Conservation (phyloP, 1,140 invertebrate genomes). For the Anagrus nilaparvatae region DNA sequence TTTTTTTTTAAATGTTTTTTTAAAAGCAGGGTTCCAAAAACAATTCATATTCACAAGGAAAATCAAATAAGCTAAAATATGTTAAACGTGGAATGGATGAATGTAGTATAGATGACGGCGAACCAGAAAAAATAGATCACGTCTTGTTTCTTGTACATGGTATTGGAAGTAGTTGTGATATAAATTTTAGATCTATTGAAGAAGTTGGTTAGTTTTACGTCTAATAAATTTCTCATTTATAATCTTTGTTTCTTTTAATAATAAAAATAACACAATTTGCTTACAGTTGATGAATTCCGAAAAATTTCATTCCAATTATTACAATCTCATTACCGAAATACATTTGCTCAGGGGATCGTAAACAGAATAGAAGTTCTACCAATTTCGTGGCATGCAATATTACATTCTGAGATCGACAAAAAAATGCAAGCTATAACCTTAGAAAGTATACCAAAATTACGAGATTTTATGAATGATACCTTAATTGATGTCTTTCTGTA, state of each 20-base stretch:
- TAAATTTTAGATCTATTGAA: constrained; percentile 78
- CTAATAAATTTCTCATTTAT: constrained; percentile 7
- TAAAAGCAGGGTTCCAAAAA: constrained; percentile 39
- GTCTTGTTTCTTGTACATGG: constrained; percentile 92
- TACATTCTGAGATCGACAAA: constrained; percentile 88
- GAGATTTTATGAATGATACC: constrained; percentile 91
- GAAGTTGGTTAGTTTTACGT: constrained; percentile 72
- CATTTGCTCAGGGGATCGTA: constrained; percentile 58
- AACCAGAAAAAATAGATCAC: constrained; percentile 77
- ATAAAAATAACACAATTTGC: constrained; percentile 16
- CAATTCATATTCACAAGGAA: constrained; percentile 44
- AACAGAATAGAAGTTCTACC: constrained; percentile 85
- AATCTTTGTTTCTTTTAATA: neutral
- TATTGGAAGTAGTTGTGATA: constrained; percentile 87
- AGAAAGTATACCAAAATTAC: constrained; percentile 77
- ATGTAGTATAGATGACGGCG: constrained; percentile 77
- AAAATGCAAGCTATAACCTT: constrained; percentile 80
- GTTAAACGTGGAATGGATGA: constrained; percentile 78
- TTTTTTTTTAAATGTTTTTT: constrained; percentile 27
- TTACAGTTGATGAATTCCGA: constrained; percentile 86
- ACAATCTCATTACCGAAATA: constrained; percentile 75
- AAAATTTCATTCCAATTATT: constrained; percentile 69
- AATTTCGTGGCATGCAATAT: constrained; percentile 82
- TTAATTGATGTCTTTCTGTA: constrained; percentile 92
- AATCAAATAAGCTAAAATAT: constrained; percentile 58